Evolutionary conservation across 2,113 vertebrate genomes (phyloP).

Genomic region (Dryoscopus gambensis): DNA sequence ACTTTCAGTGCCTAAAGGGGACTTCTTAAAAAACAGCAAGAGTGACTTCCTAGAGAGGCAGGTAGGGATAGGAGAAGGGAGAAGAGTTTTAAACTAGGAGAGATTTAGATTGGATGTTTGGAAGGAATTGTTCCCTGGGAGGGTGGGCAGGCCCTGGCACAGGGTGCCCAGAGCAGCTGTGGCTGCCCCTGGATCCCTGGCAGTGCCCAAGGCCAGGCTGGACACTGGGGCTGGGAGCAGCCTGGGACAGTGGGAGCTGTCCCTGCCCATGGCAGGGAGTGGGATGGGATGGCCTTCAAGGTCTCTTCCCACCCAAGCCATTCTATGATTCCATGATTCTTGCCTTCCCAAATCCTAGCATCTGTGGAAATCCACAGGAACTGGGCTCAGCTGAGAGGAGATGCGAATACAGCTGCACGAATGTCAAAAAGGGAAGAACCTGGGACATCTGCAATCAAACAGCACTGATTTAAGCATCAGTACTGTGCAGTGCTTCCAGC

Average conservation of each 20-base stretch:
- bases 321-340: neutral
- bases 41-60: neutral
- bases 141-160: neutral
- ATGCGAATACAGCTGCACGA: neutral
- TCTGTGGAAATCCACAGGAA: neutral
- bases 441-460: neutral
- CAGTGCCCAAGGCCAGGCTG: neutral
- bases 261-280: neutral
- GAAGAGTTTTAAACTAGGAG: neutral
- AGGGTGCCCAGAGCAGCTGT: neutral
- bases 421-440: neutral
- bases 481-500: neutral
- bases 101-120: neutral
- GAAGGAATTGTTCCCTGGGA: neutral
- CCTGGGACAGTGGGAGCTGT: neutral
- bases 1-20: neutral
- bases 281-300: accelerated
- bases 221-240: accelerated
- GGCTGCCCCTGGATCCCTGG: neutral
- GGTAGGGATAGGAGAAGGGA: neutral
- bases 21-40: neutral
- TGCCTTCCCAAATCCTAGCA: neutral
- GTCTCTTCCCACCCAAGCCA: neutral
- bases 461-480: neutral
- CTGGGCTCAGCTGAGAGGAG: neutral